Conservation (phyloP, 2,113 vertebrate species). For the Rhinolophus sinicus region DNA sequence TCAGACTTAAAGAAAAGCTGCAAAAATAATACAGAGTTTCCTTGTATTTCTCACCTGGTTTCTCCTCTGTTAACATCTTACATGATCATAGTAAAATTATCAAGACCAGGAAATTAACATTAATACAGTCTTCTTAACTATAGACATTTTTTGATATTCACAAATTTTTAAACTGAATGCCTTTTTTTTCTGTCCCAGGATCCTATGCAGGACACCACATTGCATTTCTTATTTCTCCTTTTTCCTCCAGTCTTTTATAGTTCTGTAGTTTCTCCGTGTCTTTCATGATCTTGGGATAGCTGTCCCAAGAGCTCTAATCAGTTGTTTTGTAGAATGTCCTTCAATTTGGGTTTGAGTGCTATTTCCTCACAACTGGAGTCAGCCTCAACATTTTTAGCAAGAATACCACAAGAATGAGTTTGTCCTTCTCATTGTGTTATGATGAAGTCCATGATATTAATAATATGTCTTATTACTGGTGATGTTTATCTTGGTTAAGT, state of each 20-base stretch:
- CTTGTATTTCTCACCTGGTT: not conserved
- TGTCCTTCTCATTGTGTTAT: not conserved
- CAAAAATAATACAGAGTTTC: not conserved
- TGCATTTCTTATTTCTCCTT: not conserved
- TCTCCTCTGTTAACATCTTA: not conserved
- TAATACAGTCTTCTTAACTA: not conserved
- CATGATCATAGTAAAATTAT: not conserved
- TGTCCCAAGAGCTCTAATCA: not conserved
- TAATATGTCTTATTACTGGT: not conserved
- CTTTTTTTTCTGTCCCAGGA: not conserved
- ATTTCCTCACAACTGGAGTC: not conserved
- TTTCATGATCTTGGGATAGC: not conserved
- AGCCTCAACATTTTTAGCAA: not conserved
- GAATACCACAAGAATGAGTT: not conserved
- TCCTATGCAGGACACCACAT: not conserved
- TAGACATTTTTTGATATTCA: not conserved
- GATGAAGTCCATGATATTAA: not conserved
- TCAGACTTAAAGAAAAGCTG: not conserved
- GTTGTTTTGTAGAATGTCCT: not conserved
- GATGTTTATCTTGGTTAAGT: not conserved
- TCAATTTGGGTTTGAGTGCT: not conserved
- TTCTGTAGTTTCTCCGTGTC: not conserved
- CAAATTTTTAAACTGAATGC: not conserved
- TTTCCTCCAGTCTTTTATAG: not conserved
- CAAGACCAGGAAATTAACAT: conserved; percentile 6